Conservation (phyloP, 2,888 invertebrate species). For the Apotomis capreana region DNA sequence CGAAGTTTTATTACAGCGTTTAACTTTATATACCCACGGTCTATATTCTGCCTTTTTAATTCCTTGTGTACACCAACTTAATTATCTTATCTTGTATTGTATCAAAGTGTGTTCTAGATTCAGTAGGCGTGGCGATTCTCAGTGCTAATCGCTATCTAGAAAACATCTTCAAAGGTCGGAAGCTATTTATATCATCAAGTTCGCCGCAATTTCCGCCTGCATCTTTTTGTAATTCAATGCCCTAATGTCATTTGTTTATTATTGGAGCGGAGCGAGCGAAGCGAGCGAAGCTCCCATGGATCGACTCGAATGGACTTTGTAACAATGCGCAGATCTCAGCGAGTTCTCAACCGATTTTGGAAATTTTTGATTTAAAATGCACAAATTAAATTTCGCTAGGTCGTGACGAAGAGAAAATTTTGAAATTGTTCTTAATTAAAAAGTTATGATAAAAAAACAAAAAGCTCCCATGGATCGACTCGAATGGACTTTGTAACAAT, state of each 20-base stretch:
- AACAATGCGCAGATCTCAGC: too few relatives aligned
- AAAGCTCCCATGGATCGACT: too few relatives aligned
- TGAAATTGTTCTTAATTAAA: too few relatives aligned
- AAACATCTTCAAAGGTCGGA: slow-evolving; percentile 44
- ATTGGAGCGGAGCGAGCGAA: too few relatives aligned
- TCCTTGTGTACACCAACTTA: slow-evolving; percentile 9
- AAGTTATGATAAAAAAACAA: too few relatives aligned
- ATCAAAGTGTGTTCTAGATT: slow-evolving; percentile 31
- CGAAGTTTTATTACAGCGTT: slow-evolving; percentile 21
- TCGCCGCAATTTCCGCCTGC: slow-evolving; percentile 52
- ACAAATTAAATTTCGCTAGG: too few relatives aligned
- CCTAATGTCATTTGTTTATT: slow-evolving; percentile 49
- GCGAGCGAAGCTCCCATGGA: too few relatives aligned
- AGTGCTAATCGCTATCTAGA: slow-evolving; percentile 32
- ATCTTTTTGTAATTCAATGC: slow-evolving; percentile 53
- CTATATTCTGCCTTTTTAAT: slow-evolving; percentile 15
- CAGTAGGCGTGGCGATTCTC: slow-evolving; percentile 21
- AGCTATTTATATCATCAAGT: slow-evolving; percentile 53
- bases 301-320: too few relatives aligned
- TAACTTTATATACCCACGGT: slow-evolving; percentile 31
- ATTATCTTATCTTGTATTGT: slow-evolving; percentile 31
- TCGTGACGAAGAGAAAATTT: too few relatives aligned
- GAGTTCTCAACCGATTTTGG: too few relatives aligned
- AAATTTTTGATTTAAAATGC: too few relatives aligned
- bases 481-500: too few relatives aligned